Conservation (phyloP, 2,888 invertebrate genomes). For the Idaea dimidiata region DNA sequence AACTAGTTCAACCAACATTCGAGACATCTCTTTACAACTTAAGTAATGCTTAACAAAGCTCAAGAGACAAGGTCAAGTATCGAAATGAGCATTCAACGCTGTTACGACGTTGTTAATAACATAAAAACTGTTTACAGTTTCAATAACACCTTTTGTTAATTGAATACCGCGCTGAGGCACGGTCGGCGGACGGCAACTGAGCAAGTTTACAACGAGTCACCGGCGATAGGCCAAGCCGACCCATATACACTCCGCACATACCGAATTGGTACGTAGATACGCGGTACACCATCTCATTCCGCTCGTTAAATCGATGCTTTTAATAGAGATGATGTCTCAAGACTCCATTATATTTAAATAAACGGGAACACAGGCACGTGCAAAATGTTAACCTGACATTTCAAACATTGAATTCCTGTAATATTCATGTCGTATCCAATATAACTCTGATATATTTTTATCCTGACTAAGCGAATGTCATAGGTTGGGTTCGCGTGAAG, state of each 20-base stretch:
- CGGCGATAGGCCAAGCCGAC: conserved; percentile 46
- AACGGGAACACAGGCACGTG: conserved; percentile 50
- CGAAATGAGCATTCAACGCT: conserved; percentile 17
- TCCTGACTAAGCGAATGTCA: conserved; percentile 31
- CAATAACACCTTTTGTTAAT: conserved; percentile 46
- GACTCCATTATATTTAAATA: conserved; percentile 62
- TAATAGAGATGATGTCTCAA: conserved; percentile 70
- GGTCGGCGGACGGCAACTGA: conserved; percentile 24
- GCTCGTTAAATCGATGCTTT: conserved; percentile 73
- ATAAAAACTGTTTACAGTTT: conserved; percentile 35
- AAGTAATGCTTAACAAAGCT: neutral
- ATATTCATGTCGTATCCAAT: conserved; percentile 29
- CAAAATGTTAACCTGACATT: conserved; percentile 56
- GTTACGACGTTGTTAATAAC: conserved; percentile 24
- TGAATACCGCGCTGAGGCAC: conserved; percentile 41
- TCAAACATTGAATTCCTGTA: conserved; percentile 33
- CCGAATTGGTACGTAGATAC: conserved; percentile 21
- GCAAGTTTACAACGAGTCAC: conserved; percentile 42
- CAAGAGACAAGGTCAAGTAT: conserved; percentile 30
- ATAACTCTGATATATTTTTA: conserved; percentile 36
- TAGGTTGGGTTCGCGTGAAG: conserved; percentile 22
- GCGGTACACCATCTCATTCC: conserved; percentile 55
- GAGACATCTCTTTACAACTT: conserved; percentile 7
- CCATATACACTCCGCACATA: conserved; percentile 48
- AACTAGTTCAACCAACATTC: conserved; percentile 29